A percentile compares a stretch with the other conserved stretches of the same genome.
phyloP scores from a whole-genome alignment of 2,797 vertebrate species.

The Fistularia commersonii region DNA sequence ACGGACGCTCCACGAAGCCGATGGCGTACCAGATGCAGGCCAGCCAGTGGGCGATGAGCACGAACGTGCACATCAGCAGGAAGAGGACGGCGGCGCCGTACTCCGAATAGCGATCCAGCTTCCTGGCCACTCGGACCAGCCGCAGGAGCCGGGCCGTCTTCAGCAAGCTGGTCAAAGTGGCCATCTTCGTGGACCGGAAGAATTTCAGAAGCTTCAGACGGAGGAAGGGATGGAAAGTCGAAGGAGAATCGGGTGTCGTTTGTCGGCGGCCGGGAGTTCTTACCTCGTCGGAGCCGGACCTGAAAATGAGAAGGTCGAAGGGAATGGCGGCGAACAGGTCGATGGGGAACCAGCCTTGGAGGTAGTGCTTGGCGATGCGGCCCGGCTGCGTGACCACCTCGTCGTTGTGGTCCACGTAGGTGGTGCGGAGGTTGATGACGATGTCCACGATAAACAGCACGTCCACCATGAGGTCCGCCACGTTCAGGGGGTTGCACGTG shows the following conservation, averaged over 20 bases:
- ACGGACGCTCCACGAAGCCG: conserved; percentile 92
- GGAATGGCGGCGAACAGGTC: conserved; percentile 95
- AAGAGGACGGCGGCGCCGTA: conserved; percentile 93
- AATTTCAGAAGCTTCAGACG: not conserved
- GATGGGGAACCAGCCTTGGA: conserved; percentile 96
- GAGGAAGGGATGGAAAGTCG: not conserved
- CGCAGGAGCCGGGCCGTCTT: conserved; percentile 93
- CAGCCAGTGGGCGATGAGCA: conserved; percentile 96
- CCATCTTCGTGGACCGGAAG: conserved; percentile 72
- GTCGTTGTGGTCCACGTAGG: conserved; percentile 89
- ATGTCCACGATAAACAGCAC: conserved; percentile 96
- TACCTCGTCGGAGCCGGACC: conserved; percentile 93
- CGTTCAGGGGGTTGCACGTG: conserved; percentile 86
- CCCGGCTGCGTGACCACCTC: conserved; percentile 91
- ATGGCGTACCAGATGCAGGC: conserved; percentile 99
- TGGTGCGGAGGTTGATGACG: conserved; percentile 94
- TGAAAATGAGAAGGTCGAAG: conserved; percentile 94
- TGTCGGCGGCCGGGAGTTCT: conserved; percentile 8
- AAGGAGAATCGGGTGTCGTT: not conserved
- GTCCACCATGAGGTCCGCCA: conserved; percentile 92
- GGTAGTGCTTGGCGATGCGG: conserved; percentile 90
- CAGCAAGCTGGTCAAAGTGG: conserved; percentile 90
- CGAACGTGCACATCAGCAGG: conserved; percentile 97
- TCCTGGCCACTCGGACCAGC: conserved; percentile 92
- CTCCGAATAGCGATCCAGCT: conserved; percentile 95